Conservation (phyloP, 2,113 vertebrate species). For the Corydoras maculifer region DNA sequence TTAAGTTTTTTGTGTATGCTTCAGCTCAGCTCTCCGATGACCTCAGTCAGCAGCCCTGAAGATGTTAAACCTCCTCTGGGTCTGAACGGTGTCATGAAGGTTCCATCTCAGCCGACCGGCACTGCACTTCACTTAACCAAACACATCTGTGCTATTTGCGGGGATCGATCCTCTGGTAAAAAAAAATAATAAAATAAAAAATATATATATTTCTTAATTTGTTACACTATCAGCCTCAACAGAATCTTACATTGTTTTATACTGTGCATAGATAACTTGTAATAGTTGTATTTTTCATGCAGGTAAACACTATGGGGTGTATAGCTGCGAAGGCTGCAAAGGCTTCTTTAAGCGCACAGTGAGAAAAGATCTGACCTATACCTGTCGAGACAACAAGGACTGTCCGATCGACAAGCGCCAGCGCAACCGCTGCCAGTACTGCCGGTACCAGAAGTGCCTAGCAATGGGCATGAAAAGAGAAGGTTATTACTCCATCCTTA, state of each 20-base stretch:
- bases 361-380: constrained; percentile 93
- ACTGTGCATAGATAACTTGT: background rate
- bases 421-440: constrained; percentile 98
- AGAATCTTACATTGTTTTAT: background rate
- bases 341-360: constrained; percentile 98
- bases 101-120: constrained; percentile 83
- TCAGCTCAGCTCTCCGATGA: constrained; percentile 92
- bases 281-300: constrained; percentile 12
- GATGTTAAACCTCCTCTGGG: constrained; percentile 95
- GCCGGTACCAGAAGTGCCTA: constrained; percentile 98
- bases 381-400: constrained; percentile 93
- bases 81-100: constrained; percentile 94
- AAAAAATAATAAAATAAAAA: constrained; percentile 47
- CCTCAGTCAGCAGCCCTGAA: constrained; percentile 90
- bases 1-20: constrained; percentile 43
- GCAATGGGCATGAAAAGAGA: constrained; percentile 99
- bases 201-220: background rate
- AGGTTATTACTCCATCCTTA: constrained; percentile 62
- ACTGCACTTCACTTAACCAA: constrained; percentile 84
- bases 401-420: constrained; percentile 97
- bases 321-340: constrained; percentile 98
- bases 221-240: background rate
- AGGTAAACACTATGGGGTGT: constrained; percentile 98
- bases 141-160: constrained; percentile 98
- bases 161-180: constrained; percentile 95